Conservation (phyloP, 2,797 vertebrate species). For the Orestias chungarensis region DNA sequence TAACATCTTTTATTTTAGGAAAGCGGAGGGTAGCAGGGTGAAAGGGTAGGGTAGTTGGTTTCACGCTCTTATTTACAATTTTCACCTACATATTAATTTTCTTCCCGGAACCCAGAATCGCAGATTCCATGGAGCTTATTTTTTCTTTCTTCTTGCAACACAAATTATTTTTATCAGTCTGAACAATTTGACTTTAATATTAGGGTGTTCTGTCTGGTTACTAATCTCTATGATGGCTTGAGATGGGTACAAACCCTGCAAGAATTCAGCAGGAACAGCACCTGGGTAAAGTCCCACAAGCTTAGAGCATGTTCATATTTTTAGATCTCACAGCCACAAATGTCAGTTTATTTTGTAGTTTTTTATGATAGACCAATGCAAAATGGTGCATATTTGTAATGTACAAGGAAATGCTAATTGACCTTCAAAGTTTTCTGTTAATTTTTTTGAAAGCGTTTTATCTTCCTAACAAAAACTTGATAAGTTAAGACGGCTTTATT, state of each 20-base stretch:
- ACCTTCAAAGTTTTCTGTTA: too few species aligned
- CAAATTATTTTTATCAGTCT: background rate
- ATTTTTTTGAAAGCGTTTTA: too few species aligned
- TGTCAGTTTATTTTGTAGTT: too few species aligned
- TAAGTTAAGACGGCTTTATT: too few species aligned
- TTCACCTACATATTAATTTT: conserved; percentile 25
- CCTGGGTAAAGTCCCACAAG: background rate
- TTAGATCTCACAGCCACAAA: too few species aligned
- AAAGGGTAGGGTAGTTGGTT: background rate
- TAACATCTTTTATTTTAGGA: conserved; percentile 51
- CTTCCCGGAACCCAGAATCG: background rate
- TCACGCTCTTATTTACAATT: conserved; percentile 36
- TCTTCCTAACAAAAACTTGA: too few species aligned
- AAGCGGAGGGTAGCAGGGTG: conserved; percentile 4
- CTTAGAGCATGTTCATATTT: background rate
- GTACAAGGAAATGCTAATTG: too few species aligned
- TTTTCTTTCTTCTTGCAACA: conserved; percentile 4
- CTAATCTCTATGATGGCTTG: background rate
- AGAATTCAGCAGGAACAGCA: too few species aligned
- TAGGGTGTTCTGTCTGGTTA: background rate
- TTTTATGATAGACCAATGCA: too few species aligned
- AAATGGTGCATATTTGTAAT: too few species aligned
- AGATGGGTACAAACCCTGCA: too few species aligned
- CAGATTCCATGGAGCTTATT: background rate
- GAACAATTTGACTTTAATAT: background rate